phyloP scores from a whole-genome alignment of 2,797 vertebrate species.

The Microhierax caerulescens region DNA sequence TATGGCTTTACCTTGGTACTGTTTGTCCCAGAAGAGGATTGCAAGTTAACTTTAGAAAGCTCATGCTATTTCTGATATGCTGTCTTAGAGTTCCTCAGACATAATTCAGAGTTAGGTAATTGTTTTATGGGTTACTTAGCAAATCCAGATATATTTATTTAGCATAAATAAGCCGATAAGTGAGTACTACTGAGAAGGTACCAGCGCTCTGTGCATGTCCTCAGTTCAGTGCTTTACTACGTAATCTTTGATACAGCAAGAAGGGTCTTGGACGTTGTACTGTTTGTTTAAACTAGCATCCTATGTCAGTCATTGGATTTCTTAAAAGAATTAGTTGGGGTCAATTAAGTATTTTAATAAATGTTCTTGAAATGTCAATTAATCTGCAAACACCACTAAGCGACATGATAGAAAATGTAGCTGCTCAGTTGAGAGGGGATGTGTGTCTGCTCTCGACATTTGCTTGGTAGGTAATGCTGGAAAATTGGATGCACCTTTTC shows the following conservation, averaged over 20 bases:
- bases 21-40: neutral
- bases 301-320: neutral
- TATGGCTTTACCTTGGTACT: neutral
- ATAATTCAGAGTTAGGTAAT: slow-evolving; percentile 27
- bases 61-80: neutral
- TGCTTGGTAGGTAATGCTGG: slow-evolving; percentile 78
- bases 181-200: neutral
- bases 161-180: neutral
- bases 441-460: slow-evolving; percentile 34
- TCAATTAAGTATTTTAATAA: slow-evolving; percentile 58
- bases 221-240: neutral
- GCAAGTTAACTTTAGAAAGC: slow-evolving; percentile 11
- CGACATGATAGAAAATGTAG: slow-evolving; percentile 64
- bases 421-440: slow-evolving; percentile 50
- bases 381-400: slow-evolving; percentile 72
- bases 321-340: neutral
- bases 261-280: neutral
- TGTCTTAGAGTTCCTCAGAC: neutral
- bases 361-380: slow-evolving; percentile 72
- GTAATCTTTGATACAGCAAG: neutral
- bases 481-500: slow-evolving; percentile 81
- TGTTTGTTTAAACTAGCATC: neutral
- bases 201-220: neutral
- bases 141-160: slow-evolving; percentile 53
- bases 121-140: slow-evolving; percentile 49